Base-by-base conservation (phyloP, 1,140 invertebrate species). In the Daktulosphaira vitifoliae region DNA sequence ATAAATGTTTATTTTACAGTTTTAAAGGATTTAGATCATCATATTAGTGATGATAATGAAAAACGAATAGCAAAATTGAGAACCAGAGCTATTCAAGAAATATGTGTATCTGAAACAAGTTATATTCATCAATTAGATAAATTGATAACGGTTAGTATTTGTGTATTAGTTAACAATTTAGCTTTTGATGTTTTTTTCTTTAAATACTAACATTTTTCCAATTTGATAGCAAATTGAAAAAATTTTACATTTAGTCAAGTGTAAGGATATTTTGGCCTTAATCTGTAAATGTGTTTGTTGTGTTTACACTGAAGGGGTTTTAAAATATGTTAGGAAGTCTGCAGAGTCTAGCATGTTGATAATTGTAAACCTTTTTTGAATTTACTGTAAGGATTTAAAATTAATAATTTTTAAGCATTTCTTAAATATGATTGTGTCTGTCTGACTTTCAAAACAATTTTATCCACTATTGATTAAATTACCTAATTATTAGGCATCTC, bases 111-210 rank as follows among this genome's bases (percentile, higher is more conserved):
- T 37, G 86, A 89, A 77, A 78, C 81, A 52, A 80, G 80, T 16
- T 89, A 89, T 72, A 72, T 87, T 16, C 76, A 79, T 44, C 84
- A 87, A 71, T 72, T 89, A 15, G 82, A 87, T 72, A 74, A 81
- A 23, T 78, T 88, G 11, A 81, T 84, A 71, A 79, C 82, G 72
- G 82, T 83, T 73, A 70, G 68, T 66, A 59, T 5, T 62, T n/a
- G n/a, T n/a, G n/a, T n/a, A 56, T 65, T 56, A 68, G 69, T 33
- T 65, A 25, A 38, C 2, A 50, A 65, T 44, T 54, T 23, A 26
- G n/a, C 3, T 38, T n/a, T 13, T 25, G 7, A 9, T 53, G 37
- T 50, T 16, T 49, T 48, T 20, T 25, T 9, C 11, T 9, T 5
- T 13, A 51, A 26, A 15, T 15, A 26, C 42, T 44, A 9, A 49